Evolutionary conservation across 2,888 invertebrate genomes (phyloP), one percentile per base, ranked within the genome.

Genomic region (Coremacera marginata): DNA sequence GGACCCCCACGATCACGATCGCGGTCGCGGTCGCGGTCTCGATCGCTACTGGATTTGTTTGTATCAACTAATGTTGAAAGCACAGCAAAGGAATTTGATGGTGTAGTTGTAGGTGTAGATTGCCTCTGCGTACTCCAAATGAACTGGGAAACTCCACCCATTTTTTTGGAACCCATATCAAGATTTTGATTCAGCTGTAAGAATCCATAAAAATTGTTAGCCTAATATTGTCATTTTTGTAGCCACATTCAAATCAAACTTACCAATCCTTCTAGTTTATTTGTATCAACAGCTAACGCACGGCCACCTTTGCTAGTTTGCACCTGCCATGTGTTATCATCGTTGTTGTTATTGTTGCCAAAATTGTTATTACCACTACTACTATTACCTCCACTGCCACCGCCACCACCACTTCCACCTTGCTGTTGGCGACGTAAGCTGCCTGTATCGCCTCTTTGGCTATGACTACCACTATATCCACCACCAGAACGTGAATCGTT

Each of bases 271-370:
- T 87, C 88, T 9, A 89, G 81, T 81, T 89, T 88, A 49, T 80
- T 84, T 0, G 86, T 83, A 78, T 89, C 89, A 37, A 89, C 86
- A 51, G 84, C 85, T 70, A 84, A 84, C 7, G 85, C 85, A 19
- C 88, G 85, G 78, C 85, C 87, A 76, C 87, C 86, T 78, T 89
- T 89, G 44, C 88, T 83, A 0, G 88, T 87, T 87, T 89, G 89
- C 80, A 90, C 85, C 51, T 86, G 86, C 89, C 89, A 89, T 14
- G 86, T 86, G 65, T 86, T 88, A 44, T 88, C 88, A 65, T 85
- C 84, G 22, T 82, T 85, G 51, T 79, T 77, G 1, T 74, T 80
- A 76, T 79, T 77, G 1, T 74, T 80, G 75, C 82, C 85, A 0
- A 83, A 83, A 79, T 82, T 83, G 11, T 81, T 77, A 65, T 14